Evolutionary conservation across 2,797 vertebrate species (phyloP).

Genomic region (Champsocephalus esox): DNA sequence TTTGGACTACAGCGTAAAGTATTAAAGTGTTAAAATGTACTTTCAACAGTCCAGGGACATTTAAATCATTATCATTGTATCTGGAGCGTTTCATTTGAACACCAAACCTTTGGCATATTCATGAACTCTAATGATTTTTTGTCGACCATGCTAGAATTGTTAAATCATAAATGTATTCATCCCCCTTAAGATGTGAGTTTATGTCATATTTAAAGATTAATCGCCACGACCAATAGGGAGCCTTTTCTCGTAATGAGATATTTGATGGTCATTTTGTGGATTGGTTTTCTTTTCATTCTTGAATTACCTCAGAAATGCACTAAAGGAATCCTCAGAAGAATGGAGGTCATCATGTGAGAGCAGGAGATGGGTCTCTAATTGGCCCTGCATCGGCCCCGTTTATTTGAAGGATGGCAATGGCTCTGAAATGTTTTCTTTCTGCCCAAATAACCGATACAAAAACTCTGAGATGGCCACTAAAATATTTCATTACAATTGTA

Average conservation of each 20-base stretch:
- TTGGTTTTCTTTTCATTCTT: conserved; percentile 23
- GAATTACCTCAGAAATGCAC: conserved; percentile 49
- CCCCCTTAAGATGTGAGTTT: conserved; percentile 3
- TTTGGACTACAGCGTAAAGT: no score
- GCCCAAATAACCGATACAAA: conserved; percentile 57
- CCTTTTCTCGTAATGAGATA: conserved; percentile 27
- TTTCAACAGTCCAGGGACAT: not conserved
- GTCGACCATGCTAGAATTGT: not conserved
- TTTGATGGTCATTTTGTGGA: conserved; percentile 52
- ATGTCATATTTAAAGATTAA: conserved; percentile 32
- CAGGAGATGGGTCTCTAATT: conserved; percentile 55
- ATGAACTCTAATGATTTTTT: conserved; percentile 15
- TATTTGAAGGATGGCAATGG: conserved; percentile 63
- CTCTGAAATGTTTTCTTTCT: conserved; percentile 43
- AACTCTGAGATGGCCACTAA: conserved; percentile 18
- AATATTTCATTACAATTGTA: conserved; percentile 17
- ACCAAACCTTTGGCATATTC: conserved; percentile 36
- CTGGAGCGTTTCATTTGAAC: not conserved
- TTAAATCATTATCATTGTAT: conserved; percentile 8
- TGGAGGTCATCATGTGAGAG: conserved; percentile 41
- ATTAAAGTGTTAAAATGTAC: not conserved
- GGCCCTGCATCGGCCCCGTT: conserved; percentile 46
- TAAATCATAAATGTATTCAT: conserved; percentile 32
- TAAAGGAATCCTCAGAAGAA: conserved; percentile 20
- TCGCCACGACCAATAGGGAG: conserved; percentile 8